A percentile compares a stretch with the other conserved stretches of the same genome.
phyloP scores from a whole-genome alignment of 2,888 invertebrate species.

The Troglohyphantes excavatus region DNA sequence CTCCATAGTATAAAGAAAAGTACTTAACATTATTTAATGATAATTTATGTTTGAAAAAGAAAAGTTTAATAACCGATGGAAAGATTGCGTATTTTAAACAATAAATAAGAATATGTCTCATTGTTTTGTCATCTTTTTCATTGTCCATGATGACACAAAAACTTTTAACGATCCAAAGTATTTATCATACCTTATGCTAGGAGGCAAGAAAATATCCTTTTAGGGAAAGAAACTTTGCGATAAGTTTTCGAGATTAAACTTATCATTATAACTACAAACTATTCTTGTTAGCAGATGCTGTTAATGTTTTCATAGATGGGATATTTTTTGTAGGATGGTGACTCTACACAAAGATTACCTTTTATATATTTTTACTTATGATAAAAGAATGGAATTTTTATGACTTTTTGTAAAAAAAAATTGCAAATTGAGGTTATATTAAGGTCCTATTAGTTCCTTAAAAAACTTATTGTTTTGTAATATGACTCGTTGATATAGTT shows the following conservation, averaged over 20 bases:
- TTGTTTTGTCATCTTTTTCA: constrained; percentile 16
- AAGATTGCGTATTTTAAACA: no score
- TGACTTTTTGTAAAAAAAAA: no score
- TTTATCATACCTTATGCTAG: constrained; percentile 9
- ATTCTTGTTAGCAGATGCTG: constrained; percentile 59
- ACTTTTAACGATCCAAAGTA: background rate
- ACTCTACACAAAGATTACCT: background rate
- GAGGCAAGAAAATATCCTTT: constrained; percentile 52
- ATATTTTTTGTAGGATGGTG: background rate
- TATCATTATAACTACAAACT: constrained; percentile 36
- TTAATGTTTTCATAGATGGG: constrained; percentile 41
- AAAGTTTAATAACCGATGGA: no score
- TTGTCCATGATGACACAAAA: constrained; percentile 24
- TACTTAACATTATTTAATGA: no score
- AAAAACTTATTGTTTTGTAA: no score
- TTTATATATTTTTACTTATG: constrained; percentile 25
- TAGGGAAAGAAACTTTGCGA: constrained; percentile 28
- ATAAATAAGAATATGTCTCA: background rate
- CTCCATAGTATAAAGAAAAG: no score
- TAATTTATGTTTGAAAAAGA: no score
- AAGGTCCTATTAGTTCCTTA: no score
- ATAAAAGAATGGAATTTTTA: constrained; percentile 18
- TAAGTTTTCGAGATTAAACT: constrained; percentile 47
- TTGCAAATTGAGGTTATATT: no score
- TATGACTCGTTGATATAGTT: no score